phyloP scores from a whole-genome alignment of 2,888 invertebrate genomes.

The Lottia gigantea region DNA sequence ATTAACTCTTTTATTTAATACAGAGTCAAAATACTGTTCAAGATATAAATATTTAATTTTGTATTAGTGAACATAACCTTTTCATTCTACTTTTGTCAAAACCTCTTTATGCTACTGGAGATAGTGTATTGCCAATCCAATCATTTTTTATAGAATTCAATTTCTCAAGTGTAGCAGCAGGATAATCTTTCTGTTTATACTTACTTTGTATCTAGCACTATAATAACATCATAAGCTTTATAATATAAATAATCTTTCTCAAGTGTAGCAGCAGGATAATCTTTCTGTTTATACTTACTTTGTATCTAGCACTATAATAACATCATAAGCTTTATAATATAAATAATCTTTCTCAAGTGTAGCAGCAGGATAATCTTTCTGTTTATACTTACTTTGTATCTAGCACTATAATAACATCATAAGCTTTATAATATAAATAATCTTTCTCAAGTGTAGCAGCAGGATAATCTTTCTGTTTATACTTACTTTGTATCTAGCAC shows the following conservation, averaged over 20 bases:
- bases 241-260: slow-evolving; percentile 80
- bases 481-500: slow-evolving; percentile 85
- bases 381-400: slow-evolving; percentile 77
- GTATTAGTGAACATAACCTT: too few species aligned
- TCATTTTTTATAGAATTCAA: too few species aligned
- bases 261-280: slow-evolving; percentile 36
- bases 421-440: slow-evolving; percentile 84
- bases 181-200: slow-evolving; percentile 32
- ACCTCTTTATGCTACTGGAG: too few species aligned
- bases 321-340: slow-evolving; percentile 86
- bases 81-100: too few species aligned
- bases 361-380: slow-evolving; percentile 27
- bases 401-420: slow-evolving; percentile 92
- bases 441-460: slow-evolving; percentile 69
- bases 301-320: slow-evolving; percentile 92
- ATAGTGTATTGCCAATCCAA: too few species aligned
- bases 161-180: too few species aligned
- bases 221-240: slow-evolving; percentile 89
- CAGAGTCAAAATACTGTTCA: too few species aligned
- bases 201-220: slow-evolving; percentile 86
- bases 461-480: too few species aligned
- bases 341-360: slow-evolving; percentile 75
- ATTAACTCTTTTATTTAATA: too few species aligned
- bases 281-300: slow-evolving; percentile 69
- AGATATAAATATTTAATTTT: too few species aligned